phyloP scores from a whole-genome alignment of 2,113 vertebrate species.

The Antennarius striatus region DNA sequence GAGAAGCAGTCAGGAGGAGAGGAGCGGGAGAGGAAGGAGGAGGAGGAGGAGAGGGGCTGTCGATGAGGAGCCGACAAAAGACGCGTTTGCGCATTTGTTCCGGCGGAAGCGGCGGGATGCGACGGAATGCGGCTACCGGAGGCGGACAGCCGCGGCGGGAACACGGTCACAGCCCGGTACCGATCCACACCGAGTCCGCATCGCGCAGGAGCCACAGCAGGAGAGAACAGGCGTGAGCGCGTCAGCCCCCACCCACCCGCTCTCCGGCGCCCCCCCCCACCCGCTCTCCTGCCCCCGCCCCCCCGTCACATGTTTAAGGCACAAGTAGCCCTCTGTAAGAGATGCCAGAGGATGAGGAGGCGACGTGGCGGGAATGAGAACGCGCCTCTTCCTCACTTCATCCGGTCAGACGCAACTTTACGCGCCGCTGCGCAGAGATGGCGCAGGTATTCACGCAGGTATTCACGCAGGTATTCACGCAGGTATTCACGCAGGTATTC shows the following conservation, averaged over 20 bases:
- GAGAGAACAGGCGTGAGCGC: constrained; percentile 44
- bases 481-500: no score
- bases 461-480: no score
- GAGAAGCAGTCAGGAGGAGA: constrained; percentile 56
- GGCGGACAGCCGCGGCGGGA: constrained; percentile 20
- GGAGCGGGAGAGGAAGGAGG: constrained; percentile 6
- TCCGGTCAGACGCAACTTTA: not conserved
- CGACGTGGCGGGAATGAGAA: constrained; percentile 61
- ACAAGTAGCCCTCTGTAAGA: constrained; percentile 80
- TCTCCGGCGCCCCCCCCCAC: constrained; percentile 43
- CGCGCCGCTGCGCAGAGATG: not conserved
- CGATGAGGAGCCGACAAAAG: constrained; percentile 51
- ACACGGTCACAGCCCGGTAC: constrained; percentile 61
- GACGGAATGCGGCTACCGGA: constrained; percentile 59
- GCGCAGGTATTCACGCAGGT: constrained; percentile 13
- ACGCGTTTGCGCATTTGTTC: constrained; percentile 47
- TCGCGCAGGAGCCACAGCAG: constrained; percentile 45
- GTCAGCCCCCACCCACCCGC: constrained; percentile 50
- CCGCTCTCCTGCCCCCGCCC: not conserved
- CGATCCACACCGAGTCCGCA: constrained; percentile 75
- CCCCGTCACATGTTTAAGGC: constrained; percentile 79
- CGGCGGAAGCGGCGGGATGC: constrained; percentile 44
- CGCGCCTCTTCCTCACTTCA: constrained; percentile 22
- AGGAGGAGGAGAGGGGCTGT: constrained; percentile 15
- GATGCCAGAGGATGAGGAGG: constrained; percentile 60